Evolutionary conservation across 2,888 invertebrate species (phyloP).

Genomic region (Torymus texanus): DNA sequence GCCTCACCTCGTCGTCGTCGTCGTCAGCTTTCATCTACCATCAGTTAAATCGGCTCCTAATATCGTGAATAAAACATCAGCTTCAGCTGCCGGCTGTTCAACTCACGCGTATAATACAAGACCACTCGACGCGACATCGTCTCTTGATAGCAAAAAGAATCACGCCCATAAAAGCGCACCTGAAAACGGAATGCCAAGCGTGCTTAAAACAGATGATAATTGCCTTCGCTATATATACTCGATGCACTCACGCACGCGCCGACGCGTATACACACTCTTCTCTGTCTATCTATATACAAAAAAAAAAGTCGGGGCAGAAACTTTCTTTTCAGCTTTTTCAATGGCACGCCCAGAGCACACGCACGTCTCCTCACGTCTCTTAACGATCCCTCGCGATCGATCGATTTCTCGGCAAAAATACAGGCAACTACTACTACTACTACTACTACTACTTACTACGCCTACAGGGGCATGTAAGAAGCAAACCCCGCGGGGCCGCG

Average conservation of each 20-base stretch:
- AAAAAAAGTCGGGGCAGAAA: constrained; percentile 33
- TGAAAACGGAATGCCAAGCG: constrained; percentile 48
- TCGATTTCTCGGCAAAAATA: constrained; percentile 54
- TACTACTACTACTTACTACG: too few relatives aligned
- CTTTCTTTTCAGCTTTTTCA: constrained; percentile 57
- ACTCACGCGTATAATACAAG: too few relatives aligned
- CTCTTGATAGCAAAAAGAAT: background rate
- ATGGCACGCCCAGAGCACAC: constrained; percentile 45
- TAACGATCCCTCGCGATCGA: constrained; percentile 39
- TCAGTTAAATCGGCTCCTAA: constrained; percentile 11
- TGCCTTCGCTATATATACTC: constrained; percentile 23
- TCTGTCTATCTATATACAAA: background rate
- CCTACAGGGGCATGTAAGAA: background rate
- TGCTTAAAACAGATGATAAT: constrained; percentile 54
- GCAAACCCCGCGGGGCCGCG: constrained; percentile 7
- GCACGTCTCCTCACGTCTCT: background rate
- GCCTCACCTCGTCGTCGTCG: too few relatives aligned
- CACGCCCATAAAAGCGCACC: constrained; percentile 24
- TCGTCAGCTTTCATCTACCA: constrained; percentile 25
- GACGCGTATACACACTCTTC: too few relatives aligned
- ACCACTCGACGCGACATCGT: too few relatives aligned
- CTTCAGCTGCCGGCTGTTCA: background rate
- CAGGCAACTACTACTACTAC: too few relatives aligned
- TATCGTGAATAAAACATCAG: constrained; percentile 49
- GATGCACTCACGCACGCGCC: too few relatives aligned